These are phyloP conservation scores for Lepus europaeus DNA, from an alignment of 2,113 vertebrate species.

Conservation along the genomic window DNA sequence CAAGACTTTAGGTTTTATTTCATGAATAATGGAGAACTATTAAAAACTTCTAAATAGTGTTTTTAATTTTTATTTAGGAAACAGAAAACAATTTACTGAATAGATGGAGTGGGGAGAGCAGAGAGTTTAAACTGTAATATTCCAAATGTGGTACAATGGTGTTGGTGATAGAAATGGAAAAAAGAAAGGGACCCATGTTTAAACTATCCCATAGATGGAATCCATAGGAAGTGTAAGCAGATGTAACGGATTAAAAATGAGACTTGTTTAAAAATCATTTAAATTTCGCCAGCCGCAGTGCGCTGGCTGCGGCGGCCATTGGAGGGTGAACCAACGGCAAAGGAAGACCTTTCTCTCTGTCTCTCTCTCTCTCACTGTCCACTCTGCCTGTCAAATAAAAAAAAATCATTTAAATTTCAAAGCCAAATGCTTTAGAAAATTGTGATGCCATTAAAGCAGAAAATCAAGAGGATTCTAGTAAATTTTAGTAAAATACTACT, in stretches of 20 bases:
- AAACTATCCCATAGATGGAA: not conserved
- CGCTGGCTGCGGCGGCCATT: too few relatives aligned
- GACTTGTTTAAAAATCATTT: not conserved
- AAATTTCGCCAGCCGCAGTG: not conserved
- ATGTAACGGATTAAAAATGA: not conserved
- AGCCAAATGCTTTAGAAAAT: conserved; percentile 47
- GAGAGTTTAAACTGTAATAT: not conserved
- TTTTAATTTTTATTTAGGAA: not conserved
- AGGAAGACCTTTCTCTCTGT: too few relatives aligned
- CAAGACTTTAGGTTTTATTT: conserved; percentile 25
- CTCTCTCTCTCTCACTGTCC: too few relatives aligned
- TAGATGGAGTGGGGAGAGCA: not conserved
- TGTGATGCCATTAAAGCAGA: not conserved
- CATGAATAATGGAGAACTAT: not conserved
- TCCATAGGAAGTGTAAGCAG: not conserved
- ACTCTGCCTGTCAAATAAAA: too few relatives aligned
- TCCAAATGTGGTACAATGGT: not conserved
- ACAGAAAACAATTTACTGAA: not conserved
- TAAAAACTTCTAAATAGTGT: not conserved
- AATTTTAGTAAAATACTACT: conserved; percentile 42
- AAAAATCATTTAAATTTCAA: conserved; percentile 44
- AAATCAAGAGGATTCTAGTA: conserved; percentile 37
- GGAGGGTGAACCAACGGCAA: too few relatives aligned
- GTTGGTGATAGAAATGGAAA: not conserved
- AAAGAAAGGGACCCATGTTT: not conserved